phyloP scores from a whole-genome alignment of 1,140 invertebrate species.

The Hypsibius dujardini region DNA sequence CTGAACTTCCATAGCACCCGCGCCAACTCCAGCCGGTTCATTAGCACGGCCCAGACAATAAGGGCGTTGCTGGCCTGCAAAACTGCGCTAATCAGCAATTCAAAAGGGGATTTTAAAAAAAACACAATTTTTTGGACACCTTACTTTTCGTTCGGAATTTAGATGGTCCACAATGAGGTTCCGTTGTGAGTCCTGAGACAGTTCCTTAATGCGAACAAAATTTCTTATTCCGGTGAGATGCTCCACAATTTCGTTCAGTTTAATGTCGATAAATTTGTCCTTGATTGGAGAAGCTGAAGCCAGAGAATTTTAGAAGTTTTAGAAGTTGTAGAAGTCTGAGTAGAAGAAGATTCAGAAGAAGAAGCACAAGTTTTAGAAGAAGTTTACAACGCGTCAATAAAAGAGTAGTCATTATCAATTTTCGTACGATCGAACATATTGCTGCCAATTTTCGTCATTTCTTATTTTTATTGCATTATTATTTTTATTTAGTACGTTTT shows the following conservation, averaged over 20 bases:
- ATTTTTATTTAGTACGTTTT: no score
- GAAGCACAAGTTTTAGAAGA: neutral
- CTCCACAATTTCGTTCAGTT: constrained; percentile 28
- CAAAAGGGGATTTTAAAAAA: no score
- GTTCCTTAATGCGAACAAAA: constrained; percentile 32
- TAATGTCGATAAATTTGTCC: constrained; percentile 22
- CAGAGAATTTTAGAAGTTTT: no score
- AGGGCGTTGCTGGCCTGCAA: constrained; percentile 29
- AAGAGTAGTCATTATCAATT: no score
- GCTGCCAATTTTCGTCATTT: no score
- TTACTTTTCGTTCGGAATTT: constrained; percentile 31
- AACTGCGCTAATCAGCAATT: constrained; percentile 9
- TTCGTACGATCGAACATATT: no score
- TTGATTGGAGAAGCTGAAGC: constrained; percentile 18
- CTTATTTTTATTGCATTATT: no score
- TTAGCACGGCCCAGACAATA: constrained; percentile 33
- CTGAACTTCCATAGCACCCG: constrained; percentile 34
- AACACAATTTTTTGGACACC: no score
- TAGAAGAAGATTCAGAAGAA: no score
- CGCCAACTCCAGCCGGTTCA: constrained; percentile 31
- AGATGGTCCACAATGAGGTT: constrained; percentile 26
- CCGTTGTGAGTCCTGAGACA: constrained; percentile 29
- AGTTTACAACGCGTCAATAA: neutral
- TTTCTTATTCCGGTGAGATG: constrained; percentile 29
- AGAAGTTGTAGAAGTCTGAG: no score